A percentile compares a stretch with the other conserved stretches of the same genome.
These are phyloP conservation scores for Echinometra lucunter DNA, from an alignment of 53 echinoderm and acorn worm genomes.

Conservation along the genomic window DNA sequence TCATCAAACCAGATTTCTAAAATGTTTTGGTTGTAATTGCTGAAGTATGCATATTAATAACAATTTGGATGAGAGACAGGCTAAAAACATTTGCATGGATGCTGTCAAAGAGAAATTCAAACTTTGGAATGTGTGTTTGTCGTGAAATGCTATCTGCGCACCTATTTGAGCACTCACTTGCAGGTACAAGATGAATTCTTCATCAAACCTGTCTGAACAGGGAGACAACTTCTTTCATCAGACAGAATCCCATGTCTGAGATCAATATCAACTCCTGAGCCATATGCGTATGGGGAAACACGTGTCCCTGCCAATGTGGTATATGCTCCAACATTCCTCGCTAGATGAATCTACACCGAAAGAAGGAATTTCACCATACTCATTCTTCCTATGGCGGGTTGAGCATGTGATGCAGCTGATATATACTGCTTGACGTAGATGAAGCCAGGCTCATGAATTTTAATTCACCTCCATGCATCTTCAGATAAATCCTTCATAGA, in stretches of 20 bases:
- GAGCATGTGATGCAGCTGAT: conserved; percentile 36
- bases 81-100: not conserved
- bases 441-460: conserved; percentile 7
- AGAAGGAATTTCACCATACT: conserved; percentile 18
- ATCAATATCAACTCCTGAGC: not conserved
- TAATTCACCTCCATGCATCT: not conserved
- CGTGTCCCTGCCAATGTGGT: not conserved
- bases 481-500: not conserved
- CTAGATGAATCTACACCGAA: conserved; percentile 6
- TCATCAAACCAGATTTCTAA: not conserved
- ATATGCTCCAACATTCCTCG: conserved; percentile 3
- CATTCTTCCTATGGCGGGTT: not conserved
- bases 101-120: not conserved
- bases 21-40: not conserved
- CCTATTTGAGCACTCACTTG: not conserved
- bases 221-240: not conserved
- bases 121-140: not conserved
- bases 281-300: not conserved
- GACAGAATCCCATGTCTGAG: conserved; percentile 10
- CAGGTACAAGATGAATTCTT: not conserved
- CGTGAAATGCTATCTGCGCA: too few species aligned
- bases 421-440: conserved; percentile 40
- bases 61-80: not conserved
- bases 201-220: not conserved
- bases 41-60: not conserved